These are phyloP conservation scores for Morpho deidamia DNA, from an alignment of 2,888 invertebrate genomes.

Conservation along the genomic window DNA sequence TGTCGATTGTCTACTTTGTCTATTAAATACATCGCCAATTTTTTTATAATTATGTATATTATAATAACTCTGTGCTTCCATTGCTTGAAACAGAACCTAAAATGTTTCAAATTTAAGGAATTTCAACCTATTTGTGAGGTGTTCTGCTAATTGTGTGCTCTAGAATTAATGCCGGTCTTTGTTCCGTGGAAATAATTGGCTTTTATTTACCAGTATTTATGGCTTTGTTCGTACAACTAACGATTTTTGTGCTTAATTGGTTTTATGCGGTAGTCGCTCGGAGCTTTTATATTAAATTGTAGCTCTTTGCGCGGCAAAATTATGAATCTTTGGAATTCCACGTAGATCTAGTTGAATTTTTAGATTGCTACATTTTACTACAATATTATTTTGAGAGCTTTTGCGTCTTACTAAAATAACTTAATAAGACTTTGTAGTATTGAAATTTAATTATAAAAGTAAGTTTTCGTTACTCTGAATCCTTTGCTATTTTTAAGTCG, in stretches of 20 bases:
- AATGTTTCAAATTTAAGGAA: neutral
- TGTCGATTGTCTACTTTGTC: no score
- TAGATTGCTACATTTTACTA: no score
- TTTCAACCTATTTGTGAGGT: neutral
- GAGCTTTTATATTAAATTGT: neutral
- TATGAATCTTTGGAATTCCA: neutral
- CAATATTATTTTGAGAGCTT: no score
- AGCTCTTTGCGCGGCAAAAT: neutral
- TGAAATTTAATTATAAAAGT: no score
- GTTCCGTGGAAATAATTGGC: constrained; percentile 4
- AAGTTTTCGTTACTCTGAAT: no score
- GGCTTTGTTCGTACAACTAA: constrained; percentile 1
- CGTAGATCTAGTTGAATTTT: no score
- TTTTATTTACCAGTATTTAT: constrained; percentile 4
- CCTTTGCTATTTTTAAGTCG: no score
- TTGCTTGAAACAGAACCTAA: neutral
- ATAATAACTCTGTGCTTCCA: no score
- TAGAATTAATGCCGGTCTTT: constrained; percentile 2
- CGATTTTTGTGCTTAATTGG: constrained; percentile 8
- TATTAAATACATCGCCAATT: no score
- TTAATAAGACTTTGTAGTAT: no score
- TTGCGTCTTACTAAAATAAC: no score
- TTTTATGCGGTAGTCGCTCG: constrained; percentile 1
- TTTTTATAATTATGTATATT: no score
- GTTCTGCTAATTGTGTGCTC: neutral